Evolutionary conservation across 2,113 vertebrate genomes (phyloP).

Genomic region (Xiphophorus hellerii): DNA sequence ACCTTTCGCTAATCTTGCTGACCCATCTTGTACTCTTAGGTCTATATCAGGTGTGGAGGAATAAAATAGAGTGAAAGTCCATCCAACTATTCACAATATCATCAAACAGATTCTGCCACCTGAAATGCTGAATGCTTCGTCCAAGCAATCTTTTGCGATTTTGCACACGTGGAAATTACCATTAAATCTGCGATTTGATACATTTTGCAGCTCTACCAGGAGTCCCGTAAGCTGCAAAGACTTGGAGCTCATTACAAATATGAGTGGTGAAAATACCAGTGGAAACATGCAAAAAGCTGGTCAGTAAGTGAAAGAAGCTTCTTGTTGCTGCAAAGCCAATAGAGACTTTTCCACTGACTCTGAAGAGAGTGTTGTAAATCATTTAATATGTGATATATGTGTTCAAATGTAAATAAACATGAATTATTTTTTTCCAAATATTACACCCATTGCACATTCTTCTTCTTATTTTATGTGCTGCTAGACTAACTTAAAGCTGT

Average conservation of each 20-base stretch:
- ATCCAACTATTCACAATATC: not conserved
- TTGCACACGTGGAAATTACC: not conserved
- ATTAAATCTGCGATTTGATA: not conserved
- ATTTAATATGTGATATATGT: not conserved
- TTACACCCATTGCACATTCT: no score
- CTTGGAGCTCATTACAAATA: not conserved
- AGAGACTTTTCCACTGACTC: not conserved
- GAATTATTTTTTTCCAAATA: not conserved
- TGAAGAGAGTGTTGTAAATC: not conserved
- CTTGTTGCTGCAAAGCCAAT: not conserved
- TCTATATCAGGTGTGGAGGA: not conserved
- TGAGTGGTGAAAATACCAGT: not conserved
- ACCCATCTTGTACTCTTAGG: not conserved
- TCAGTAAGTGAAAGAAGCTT: not conserved
- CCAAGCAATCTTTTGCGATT: not conserved
- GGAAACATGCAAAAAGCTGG: not conserved
- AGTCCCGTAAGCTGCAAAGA: not conserved
- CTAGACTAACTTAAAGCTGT: no score
- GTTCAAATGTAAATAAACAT: not conserved
- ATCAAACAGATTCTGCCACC: not conserved
- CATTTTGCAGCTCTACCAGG: not conserved
- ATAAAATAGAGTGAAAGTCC: not conserved
- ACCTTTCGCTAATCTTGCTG: not conserved
- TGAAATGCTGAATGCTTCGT: not conserved
- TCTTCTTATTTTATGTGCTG: no score